Evolutionary conservation across 2,113 vertebrate genomes (phyloP), one percentile per base, ranked within the genome.

Genomic region (Ciconia maguari): DNA sequence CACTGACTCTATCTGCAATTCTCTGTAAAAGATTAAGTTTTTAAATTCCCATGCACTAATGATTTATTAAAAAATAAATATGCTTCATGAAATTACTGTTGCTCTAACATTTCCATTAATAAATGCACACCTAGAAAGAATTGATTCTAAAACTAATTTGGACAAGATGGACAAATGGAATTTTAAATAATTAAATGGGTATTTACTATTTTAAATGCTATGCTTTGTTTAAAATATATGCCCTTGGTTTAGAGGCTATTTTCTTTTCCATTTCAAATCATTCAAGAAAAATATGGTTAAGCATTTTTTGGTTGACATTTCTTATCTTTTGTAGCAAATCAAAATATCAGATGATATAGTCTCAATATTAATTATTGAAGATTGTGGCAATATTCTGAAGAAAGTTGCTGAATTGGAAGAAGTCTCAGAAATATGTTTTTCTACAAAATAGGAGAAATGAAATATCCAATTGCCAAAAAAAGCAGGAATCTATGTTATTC

Each of bases 21-120:
- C 70, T 88, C 58, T 96, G 82, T 86, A 91, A 96, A 97, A 82
- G 48, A 96, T 95, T 96, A 96, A 76, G 54, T 82, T 96, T 94
- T 91, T 62, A 38, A 94, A 83, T 94, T 94, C 82, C 66, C 77
- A 16, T 64, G 51, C 49, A 91, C 55, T 90, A 94, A 95, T 36
- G 12, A 88, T 66, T 93, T 93, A 90, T 83, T 90, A 81, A 94
- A 94, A 95, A 95, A 62, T 77, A 93, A 96, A 87, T 74, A 92
- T 68, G 41, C 32, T 64, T 72, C 74, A 87, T 78, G 21, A 64
- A 90, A 93, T 92, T 90, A 95, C n/a, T 13, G 2, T 93, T 93
- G 15, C 42, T 36, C 7, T 54, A 89, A 84, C 11, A 49, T 44
- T 94, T 80, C 26, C 46, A 74, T 77, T 71, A 83, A 90, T 36